Conservation (phyloP, 2,797 vertebrate species). For the Fistularia tabacaria region DNA sequence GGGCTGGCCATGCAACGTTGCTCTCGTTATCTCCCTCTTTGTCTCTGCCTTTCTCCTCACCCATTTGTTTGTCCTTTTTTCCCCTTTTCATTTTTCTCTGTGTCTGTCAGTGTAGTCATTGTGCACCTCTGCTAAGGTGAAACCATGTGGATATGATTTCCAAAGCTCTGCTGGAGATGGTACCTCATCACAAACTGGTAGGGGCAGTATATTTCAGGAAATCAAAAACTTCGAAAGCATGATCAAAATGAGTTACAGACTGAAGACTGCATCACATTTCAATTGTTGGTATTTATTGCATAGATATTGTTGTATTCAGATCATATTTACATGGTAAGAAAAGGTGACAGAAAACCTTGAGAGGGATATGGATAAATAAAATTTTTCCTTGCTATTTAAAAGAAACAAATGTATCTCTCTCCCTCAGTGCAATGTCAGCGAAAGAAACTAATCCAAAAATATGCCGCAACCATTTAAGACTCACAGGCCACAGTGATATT, state of each 20-base stretch:
- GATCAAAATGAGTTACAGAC: constrained; percentile 53
- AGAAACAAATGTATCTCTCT: no score
- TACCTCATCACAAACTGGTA: constrained; percentile 69
- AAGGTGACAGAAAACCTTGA: constrained; percentile 12
- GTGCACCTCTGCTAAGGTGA: constrained; percentile 58
- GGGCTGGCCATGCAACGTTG: constrained; percentile 39
- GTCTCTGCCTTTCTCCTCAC: not conserved
- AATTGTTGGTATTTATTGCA: constrained; percentile 49
- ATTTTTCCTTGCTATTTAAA: not conserved
- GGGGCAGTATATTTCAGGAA: constrained; percentile 63
- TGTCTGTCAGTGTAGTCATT: constrained; percentile 29
- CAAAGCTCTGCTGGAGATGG: constrained; percentile 64
- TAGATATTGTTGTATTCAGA: constrained; percentile 55
- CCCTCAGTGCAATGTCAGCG: no score
- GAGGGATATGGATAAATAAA: not conserved
- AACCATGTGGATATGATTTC: constrained; percentile 66
- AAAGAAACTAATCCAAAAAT: no score
- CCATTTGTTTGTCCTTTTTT: not conserved
- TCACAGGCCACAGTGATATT: not conserved
- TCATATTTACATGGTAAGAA: constrained; percentile 28
- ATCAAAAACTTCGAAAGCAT: constrained; percentile 59
- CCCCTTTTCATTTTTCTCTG: constrained; percentile 13
- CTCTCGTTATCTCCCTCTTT: constrained; percentile 34
- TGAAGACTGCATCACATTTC: constrained; percentile 48
- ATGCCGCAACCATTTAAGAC: no score